Percentiles rank a stretch among this genome's conserved stretches.
phyloP scores from a whole-genome alignment of 2,888 invertebrate genomes.

The Dromius quadrimaculatus region DNA sequence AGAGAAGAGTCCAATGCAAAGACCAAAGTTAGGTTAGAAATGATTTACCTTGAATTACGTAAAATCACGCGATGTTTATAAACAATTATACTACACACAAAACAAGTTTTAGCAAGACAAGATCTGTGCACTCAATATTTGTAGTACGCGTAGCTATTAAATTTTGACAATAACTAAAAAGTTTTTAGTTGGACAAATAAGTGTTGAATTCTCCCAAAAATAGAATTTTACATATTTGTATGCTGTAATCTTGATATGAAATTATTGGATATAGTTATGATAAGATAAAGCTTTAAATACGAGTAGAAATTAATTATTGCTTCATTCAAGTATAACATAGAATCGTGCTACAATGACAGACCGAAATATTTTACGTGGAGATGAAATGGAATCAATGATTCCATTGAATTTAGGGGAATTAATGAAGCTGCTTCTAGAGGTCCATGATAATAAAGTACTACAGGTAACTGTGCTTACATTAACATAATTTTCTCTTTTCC shows the following conservation, averaged over 20 bases:
- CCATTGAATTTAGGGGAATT: constrained; percentile 62
- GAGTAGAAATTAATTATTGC: neutral
- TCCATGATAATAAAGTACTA: constrained; percentile 61
- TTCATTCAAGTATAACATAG: neutral
- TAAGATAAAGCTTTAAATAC: constrained; percentile 17
- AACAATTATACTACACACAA: constrained; percentile 8
- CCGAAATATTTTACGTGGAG: constrained; percentile 61
- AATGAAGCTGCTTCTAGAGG: constrained; percentile 60
- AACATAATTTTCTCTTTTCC: neutral
- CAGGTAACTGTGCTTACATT: constrained; percentile 59
- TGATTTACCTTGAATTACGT: constrained; percentile 17
- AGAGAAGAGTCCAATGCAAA: too few relatives aligned
- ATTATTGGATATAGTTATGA: neutral
- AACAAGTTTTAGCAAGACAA: too few relatives aligned
- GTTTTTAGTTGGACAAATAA: neutral
- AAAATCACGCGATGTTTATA: constrained; percentile 30
- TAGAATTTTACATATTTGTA: neutral
- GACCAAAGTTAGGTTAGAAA: neutral
- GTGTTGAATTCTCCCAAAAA: neutral
- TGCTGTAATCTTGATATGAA: constrained; percentile 19
- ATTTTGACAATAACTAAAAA: neutral
- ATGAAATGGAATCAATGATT: constrained; percentile 59
- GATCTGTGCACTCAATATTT: too few relatives aligned
- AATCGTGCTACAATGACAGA: constrained; percentile 51
- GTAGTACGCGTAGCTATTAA: neutral